Evolutionary conservation across 1,140 invertebrate species (phyloP), one percentile per base, ranked within the genome.

Genomic region (Bathynomus jamesi): DNA sequence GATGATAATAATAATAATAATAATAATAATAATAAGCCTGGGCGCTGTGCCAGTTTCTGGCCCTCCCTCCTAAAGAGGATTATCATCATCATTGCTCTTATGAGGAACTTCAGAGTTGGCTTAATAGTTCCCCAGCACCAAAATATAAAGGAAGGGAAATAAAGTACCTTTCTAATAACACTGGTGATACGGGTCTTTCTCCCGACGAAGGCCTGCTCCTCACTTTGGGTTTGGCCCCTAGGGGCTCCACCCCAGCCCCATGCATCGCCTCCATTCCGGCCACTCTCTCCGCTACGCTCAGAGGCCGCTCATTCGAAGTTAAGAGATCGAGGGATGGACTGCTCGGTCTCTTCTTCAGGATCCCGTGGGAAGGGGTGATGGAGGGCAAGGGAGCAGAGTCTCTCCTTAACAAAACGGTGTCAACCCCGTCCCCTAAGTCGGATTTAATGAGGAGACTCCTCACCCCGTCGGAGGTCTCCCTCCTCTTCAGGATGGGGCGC

Each of bases 401-500:
- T 53, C 40, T 53, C 40, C 40, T 53, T 1, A 53, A 11, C 11
- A 53, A 21, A 21, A 21, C 21, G 21, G 2, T 53, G 21, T 21
- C 40, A 17, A 53, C 5, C n/a, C n/a, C n/a, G n/a, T n/a, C n/a
- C n/a, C n/a, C n/a, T n/a, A n/a, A n/a, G n/a, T n/a, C n/a, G n/a
- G n/a, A n/a, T n/a, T n/a, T n/a, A n/a, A n/a, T n/a, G n/a, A n/a
- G n/a, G 40, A 53, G 21, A 53, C 40, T 46, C 28, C 27, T 11
- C 8, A 70, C 72, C 28, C 68, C 76, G 68, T 75, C 70, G 21
- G 75, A 74, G 30, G 75, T 77, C 11, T 72, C 78, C 30, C 70
- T 76, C 5, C 74, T 69, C 53, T 78, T 80, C 1, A 79, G 69
- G 62, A 79, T 78, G 7, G 78, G 76, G 0, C 74, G 73, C 30